These are phyloP conservation scores for Onychomys torridus DNA, from an alignment of 2,797 vertebrate species.

Conservation along the genomic window DNA sequence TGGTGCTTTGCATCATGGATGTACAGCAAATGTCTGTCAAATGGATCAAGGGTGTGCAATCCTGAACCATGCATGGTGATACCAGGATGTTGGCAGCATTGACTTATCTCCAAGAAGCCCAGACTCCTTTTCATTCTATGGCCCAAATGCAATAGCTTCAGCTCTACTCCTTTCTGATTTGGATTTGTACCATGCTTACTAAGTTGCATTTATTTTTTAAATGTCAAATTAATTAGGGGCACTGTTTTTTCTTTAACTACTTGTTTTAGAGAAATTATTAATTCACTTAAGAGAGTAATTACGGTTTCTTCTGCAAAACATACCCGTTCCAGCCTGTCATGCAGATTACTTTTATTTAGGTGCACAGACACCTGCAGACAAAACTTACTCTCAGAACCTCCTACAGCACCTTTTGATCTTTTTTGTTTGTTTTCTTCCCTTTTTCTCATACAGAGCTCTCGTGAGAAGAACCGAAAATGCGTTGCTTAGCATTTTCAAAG, in stretches of 20 bases:
- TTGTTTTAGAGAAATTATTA: constrained; percentile 30
- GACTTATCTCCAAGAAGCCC: not conserved
- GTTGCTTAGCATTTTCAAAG: not conserved
- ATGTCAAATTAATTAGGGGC: not conserved
- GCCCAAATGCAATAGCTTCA: not conserved
- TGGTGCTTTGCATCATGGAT: not conserved
- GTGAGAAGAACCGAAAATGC: not conserved
- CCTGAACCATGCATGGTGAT: too few relatives aligned
- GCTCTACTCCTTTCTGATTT: not conserved
- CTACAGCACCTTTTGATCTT: not conserved
- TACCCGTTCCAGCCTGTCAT: not conserved
- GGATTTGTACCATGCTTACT: not conserved
- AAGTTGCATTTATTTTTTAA: not conserved
- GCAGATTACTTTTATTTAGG: not conserved
- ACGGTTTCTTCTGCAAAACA: not conserved
- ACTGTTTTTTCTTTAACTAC: not conserved
- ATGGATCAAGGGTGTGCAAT: not conserved
- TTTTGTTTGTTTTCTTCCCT: not conserved
- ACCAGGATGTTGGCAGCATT: not conserved
- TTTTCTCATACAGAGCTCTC: not conserved
- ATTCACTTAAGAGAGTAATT: constrained; percentile 4
- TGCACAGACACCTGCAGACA: not conserved
- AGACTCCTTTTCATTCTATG: not conserved
- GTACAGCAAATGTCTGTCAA: not conserved
- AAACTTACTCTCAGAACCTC: constrained; percentile 19